Evolutionary conservation across 2,113 vertebrate genomes (phyloP).

Genomic region (Microtus richardsoni): DNA sequence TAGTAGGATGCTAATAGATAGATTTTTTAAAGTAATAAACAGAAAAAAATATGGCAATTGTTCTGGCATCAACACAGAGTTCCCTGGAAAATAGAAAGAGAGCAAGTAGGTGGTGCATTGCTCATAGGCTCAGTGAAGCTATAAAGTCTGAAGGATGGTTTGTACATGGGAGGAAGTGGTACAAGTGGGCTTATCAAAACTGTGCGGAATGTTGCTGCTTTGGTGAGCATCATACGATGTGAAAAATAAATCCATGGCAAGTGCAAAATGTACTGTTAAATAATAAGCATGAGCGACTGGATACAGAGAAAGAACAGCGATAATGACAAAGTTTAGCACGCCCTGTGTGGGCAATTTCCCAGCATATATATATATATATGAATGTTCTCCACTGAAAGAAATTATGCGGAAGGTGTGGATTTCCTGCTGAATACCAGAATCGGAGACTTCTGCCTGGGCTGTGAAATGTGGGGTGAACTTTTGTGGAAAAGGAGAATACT

Average conservation of each 20-base stretch:
- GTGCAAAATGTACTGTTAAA: background rate
- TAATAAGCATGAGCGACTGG: background rate
- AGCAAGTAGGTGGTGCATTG: background rate
- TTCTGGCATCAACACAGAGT: background rate
- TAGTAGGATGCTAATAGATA: background rate
- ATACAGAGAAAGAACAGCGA: background rate
- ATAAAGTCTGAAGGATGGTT: background rate
- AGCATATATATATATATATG: background rate
- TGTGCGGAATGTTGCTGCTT: background rate
- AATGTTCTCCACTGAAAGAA: too few species aligned
- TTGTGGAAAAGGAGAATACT: background rate
- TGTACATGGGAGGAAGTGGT: accelerated
- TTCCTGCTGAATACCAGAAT: background rate
- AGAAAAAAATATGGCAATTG: background rate
- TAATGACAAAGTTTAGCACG: background rate
- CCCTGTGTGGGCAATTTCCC: background rate
- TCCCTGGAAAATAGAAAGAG: background rate
- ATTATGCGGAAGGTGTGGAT: too few species aligned
- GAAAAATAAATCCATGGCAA: background rate
- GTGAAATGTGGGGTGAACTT: background rate
- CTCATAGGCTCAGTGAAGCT: background rate
- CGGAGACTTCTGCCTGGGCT: too few species aligned
- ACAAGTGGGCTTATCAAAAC: background rate
- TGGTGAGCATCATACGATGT: background rate
- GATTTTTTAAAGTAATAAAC: background rate